Evolutionary conservation across 2,888 invertebrate species (phyloP).

Genomic region (Thera britannica): DNA sequence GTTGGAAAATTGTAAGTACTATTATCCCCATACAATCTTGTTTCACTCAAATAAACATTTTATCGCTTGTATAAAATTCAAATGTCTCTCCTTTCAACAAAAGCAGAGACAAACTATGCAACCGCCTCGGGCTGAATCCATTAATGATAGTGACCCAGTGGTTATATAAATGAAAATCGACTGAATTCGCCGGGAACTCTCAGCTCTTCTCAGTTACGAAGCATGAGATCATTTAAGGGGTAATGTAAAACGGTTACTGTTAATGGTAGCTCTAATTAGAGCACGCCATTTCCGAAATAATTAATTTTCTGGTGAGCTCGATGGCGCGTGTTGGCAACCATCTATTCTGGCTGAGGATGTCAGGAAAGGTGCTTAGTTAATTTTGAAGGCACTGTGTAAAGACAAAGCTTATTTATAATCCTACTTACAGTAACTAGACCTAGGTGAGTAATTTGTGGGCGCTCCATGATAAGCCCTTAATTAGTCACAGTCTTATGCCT

Average conservation of each 20-base stretch:
- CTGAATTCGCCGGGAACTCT: conserved; percentile 3
- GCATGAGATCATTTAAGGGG: conserved; percentile 11
- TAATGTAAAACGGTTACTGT: conserved; percentile 22
- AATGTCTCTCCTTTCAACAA: neutral
- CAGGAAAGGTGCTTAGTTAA: neutral
- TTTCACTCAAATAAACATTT: neutral
- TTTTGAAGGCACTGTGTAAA: neutral
- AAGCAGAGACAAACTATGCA: neutral
- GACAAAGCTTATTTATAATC: neutral
- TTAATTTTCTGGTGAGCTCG: conserved; percentile 13
- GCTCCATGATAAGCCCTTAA: neutral
- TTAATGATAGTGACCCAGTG: conserved; percentile 7
- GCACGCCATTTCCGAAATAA: conserved; percentile 10
- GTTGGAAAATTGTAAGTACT: too few relatives aligned
- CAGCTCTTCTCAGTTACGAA: conserved; percentile 2
- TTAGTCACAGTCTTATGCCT: too few relatives aligned
- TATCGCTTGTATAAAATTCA: neutral
- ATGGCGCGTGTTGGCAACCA: neutral
- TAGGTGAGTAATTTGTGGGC: neutral
- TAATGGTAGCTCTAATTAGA: conserved; percentile 8
- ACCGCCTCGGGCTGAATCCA: neutral
- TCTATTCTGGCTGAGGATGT: too few relatives aligned
- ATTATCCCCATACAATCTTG: too few relatives aligned
- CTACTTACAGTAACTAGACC: neutral
- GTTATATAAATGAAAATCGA: conserved; percentile 19